Evolutionary conservation across 2,888 invertebrate species (phyloP).

Genomic region (Metopia argyrocephala): DNA sequence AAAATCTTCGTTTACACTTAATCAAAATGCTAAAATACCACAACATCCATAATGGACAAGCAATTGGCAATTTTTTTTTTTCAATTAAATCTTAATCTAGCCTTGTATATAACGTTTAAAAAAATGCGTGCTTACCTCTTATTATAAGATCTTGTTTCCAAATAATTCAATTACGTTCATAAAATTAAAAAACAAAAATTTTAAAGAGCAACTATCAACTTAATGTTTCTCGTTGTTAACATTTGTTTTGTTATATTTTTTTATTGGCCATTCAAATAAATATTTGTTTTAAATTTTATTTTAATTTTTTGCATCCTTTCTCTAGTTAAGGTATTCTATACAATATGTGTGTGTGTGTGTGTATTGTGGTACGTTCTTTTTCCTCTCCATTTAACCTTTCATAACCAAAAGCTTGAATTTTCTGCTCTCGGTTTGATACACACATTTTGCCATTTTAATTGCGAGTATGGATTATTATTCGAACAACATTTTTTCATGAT

Average conservation of each 20-base stretch:
- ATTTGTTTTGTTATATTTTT: constrained; percentile 8
- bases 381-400: constrained; percentile 41
- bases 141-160: constrained; percentile 16
- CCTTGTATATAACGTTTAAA: constrained; percentile 17
- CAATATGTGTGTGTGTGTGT: not conserved
- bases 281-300: constrained; percentile 3
- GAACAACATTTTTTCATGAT: constrained; percentile 6
- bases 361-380: not conserved
- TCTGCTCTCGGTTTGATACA: not conserved
- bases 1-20: too few relatives aligned
- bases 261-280: not conserved
- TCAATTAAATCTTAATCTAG: not conserved
- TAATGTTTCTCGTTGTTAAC: constrained; percentile 23
- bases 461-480: not conserved
- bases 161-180: constrained; percentile 20
- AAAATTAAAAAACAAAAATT: not conserved
- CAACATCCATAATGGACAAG: too few relatives aligned
- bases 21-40: too few relatives aligned
- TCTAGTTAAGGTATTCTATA: not conserved
- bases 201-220: not conserved
- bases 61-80: too few relatives aligned
- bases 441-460: not conserved
- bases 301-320: not conserved
- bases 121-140: constrained; percentile 37
- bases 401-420: not conserved